phyloP scores from a whole-genome alignment of 2,113 vertebrate genomes.

The Ammodramus savannarum region DNA sequence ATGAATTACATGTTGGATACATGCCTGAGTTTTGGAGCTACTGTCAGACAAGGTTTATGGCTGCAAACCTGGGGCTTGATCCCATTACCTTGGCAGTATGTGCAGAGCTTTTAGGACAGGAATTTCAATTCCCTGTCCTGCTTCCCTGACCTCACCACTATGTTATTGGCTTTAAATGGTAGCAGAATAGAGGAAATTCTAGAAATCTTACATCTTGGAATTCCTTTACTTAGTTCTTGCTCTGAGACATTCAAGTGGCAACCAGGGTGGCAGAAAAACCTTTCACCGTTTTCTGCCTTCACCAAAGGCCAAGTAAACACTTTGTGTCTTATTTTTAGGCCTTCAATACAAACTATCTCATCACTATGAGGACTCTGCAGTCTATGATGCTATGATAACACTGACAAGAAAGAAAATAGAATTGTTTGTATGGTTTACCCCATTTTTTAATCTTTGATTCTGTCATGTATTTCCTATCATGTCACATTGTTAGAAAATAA shows the following conservation, averaged over 20 bases:
- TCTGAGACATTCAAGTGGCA: background rate
- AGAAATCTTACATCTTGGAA: background rate
- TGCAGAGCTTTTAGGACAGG: background rate
- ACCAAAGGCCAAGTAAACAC: background rate
- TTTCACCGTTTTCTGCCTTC: background rate
- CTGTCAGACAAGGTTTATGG: fast-evolving
- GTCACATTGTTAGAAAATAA: background rate
- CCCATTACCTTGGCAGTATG: background rate
- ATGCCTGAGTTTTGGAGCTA: background rate
- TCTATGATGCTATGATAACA: background rate
- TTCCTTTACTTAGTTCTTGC: background rate
- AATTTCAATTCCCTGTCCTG: background rate
- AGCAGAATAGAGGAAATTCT: background rate
- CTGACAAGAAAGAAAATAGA: background rate
- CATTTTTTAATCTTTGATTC: background rate
- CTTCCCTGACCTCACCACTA: background rate
- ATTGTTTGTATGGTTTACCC: background rate
- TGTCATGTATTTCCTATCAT: background rate
- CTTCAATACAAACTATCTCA: background rate
- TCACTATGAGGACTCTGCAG: background rate
- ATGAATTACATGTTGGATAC: background rate
- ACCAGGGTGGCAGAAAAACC: background rate
- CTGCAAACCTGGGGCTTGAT: background rate
- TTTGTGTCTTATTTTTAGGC: background rate
- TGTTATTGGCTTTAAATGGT: background rate